These are phyloP conservation scores for Heliangelus exortis DNA, from an alignment of 2,797 vertebrate species.

Conservation along the genomic window DNA sequence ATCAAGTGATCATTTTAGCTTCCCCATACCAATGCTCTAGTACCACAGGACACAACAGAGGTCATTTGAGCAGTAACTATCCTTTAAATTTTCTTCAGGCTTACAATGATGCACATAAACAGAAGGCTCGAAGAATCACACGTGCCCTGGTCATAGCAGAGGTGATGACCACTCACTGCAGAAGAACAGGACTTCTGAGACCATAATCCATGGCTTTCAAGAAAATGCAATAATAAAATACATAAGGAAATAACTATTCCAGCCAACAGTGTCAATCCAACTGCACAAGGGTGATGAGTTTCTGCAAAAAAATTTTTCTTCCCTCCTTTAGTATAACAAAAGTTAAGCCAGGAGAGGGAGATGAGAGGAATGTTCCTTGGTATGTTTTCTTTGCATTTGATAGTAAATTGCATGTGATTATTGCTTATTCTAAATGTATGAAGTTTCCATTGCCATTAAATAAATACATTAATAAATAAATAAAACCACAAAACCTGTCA, in stretches of 20 bases:
- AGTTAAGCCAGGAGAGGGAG: neutral
- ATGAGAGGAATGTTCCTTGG: neutral
- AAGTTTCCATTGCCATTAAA: neutral
- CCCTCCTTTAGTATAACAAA: neutral
- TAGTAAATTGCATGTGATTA: neutral
- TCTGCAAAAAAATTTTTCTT: neutral
- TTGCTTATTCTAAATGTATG: neutral
- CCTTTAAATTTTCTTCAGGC: neutral
- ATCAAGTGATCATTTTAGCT: neutral
- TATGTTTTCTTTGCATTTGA: neutral
- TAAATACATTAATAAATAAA: neutral
- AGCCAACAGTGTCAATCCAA: neutral
- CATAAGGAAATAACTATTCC: neutral
- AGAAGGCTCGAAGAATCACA: neutral
- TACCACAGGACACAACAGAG: neutral
- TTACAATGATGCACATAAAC: neutral
- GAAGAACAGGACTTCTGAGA: neutral
- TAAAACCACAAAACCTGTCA: neutral
- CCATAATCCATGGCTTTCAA: neutral
- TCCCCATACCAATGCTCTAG: neutral
- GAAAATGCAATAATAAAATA: neutral
- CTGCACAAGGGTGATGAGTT: neutral
- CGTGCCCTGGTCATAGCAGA: neutral
- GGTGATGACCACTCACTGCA: neutral
- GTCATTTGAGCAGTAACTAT: neutral